These are phyloP conservation scores for Diachrysia chrysitis DNA, from an alignment of 2,888 invertebrate genomes.

Conservation along the genomic window DNA sequence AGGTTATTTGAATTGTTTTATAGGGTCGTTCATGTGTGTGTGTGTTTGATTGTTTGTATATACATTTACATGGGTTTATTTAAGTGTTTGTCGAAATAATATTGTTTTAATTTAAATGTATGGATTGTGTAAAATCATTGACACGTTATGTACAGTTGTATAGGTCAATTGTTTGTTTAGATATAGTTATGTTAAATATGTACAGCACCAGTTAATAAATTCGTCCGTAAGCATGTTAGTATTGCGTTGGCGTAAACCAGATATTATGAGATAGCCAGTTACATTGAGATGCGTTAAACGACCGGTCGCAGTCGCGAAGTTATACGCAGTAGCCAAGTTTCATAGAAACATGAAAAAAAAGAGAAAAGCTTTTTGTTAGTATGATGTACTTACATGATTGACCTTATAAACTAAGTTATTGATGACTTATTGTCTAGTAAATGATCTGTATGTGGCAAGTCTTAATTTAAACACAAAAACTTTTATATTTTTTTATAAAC, in stretches of 20 bases:
- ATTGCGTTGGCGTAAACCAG: constrained; percentile 87
- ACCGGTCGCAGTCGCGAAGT: constrained; percentile 73
- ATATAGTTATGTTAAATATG: constrained; percentile 61
- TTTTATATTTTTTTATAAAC: too few relatives aligned
- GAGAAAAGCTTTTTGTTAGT: constrained; percentile 88
- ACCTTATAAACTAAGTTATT: constrained; percentile 66
- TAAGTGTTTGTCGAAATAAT: not conserved
- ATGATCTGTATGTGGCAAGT: constrained; percentile 36
- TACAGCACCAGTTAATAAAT: constrained; percentile 74
- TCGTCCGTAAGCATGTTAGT: constrained; percentile 84
- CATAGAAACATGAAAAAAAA: constrained; percentile 89
- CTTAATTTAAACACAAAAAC: too few relatives aligned
- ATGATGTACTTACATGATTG: constrained; percentile 74
- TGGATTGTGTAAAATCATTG: not conserved
- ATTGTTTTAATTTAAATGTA: not conserved
- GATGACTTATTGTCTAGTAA: constrained; percentile 47
- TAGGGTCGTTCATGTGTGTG: not conserved
- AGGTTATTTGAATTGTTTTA: too few relatives aligned
- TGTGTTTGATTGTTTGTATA: not conserved
- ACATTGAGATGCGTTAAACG: constrained; percentile 76
- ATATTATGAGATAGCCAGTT: constrained; percentile 85
- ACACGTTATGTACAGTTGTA: constrained; percentile 44
- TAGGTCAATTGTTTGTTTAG: constrained; percentile 37
- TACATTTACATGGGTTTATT: not conserved
- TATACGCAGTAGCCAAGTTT: constrained; percentile 85